Conservation (phyloP, 2,888 invertebrate species). For the Sycophila texana region DNA sequence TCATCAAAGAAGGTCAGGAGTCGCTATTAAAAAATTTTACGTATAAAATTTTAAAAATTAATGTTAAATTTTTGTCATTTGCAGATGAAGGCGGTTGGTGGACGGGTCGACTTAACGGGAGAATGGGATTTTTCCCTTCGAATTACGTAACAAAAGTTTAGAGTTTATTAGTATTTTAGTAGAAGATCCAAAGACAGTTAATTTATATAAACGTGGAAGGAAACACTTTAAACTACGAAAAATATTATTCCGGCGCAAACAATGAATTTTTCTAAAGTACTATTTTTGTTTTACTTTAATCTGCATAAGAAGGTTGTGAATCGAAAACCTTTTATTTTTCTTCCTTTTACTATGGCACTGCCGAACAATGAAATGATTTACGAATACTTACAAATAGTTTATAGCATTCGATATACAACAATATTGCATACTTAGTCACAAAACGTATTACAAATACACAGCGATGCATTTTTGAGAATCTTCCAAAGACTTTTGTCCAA, state of each 20-base stretch:
- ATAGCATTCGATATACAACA: constrained; percentile 44
- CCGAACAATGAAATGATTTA: constrained; percentile 13
- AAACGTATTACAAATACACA: background rate
- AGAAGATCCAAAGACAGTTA: constrained; percentile 55
- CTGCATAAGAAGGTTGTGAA: constrained; percentile 33
- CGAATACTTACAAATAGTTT: constrained; percentile 10
- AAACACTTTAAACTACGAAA: constrained; percentile 6
- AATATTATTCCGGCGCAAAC: constrained; percentile 20
- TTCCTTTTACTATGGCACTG: constrained; percentile 38
- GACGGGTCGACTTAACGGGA: constrained; percentile 79
- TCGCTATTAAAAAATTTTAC: background rate
- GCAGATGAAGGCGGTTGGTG: constrained; percentile 84
- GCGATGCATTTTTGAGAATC: constrained; percentile 23
- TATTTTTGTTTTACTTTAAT: constrained; percentile 36
- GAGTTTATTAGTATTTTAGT: background rate
- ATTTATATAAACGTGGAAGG: constrained; percentile 38
- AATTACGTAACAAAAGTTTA: constrained; percentile 79
- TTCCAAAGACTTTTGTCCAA: constrained; percentile 54
- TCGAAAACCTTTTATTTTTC: constrained; percentile 18
- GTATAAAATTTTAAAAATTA: background rate
- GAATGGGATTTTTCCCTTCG: constrained; percentile 81
- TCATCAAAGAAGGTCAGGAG: constrained; percentile 79
- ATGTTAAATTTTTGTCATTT: constrained; percentile 40
- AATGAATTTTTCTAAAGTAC: constrained; percentile 32
- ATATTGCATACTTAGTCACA: constrained; percentile 32